These are phyloP conservation scores for Oceanites oceanicus DNA, from an alignment of 2,113 vertebrate species.

Conservation along the genomic window DNA sequence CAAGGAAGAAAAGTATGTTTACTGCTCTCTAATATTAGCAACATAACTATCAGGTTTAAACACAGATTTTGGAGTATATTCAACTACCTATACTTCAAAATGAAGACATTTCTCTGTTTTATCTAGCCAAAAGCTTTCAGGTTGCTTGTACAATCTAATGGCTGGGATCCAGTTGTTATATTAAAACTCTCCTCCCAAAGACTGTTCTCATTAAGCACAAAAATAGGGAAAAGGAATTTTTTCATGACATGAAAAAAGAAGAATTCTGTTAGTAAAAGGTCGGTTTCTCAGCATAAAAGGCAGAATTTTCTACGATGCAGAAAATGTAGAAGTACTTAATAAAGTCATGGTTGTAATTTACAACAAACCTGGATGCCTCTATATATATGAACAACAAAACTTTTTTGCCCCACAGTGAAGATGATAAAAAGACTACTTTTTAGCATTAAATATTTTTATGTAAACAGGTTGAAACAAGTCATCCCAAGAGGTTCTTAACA, in stretches of 20 bases:
- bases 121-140: background rate
- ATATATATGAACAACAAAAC: background rate
- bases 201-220: background rate
- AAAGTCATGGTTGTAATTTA: background rate
- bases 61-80: background rate
- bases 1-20: background rate
- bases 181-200: background rate
- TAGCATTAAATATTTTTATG: background rate
- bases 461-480: background rate
- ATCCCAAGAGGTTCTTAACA: background rate
- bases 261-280: background rate
- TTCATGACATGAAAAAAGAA: background rate
- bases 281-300: background rate
- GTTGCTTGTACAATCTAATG: background rate
- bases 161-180: background rate
- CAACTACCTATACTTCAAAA: background rate
- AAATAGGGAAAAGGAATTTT: background rate
- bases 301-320: background rate
- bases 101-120: background rate
- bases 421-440: background rate
- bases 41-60: background rate
- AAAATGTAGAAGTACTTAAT: background rate
- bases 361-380: background rate
- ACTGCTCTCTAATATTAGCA: background rate
- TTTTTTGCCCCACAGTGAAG: background rate